Evolutionary conservation across 2,888 invertebrate species (phyloP), one percentile per base, ranked within the genome.

Genomic region (Limulus polyphemus): DNA sequence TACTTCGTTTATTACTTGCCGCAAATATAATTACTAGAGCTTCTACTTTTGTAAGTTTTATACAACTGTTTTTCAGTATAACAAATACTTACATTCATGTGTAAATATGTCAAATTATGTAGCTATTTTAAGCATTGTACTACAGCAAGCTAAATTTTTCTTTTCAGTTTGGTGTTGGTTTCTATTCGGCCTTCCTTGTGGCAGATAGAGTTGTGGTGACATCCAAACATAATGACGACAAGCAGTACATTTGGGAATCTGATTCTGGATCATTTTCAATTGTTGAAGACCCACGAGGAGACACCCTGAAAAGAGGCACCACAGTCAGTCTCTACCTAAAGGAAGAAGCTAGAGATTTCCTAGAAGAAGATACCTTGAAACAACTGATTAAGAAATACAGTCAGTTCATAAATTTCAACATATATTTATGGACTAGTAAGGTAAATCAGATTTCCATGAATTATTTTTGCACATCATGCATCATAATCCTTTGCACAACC

Each of bases 331-430:
- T 99, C 71, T 85, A 92, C 75, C 79, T 99, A 77, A 99, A 99
- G 79, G 92, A 98, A 71, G 99, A 99, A 80, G 95, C 98, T 46
- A 83, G 86, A 69, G 98, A 98, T 79, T 99, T 90, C 81, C 79
- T 98, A 73, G 95, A 99, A 78, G 83, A 88, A 68, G 88, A 90
- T 74, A 93, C 93, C 1, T 83, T 99, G 70, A 87, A 87, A 72
- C 85, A 86, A 71, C 82, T 99, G 64, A 88, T 99, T 67, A 89
- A 88, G 79, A 99, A 98, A 78, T 99, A 99, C 80, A 95, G 95
- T 9, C 98, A 99, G 80, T 99, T 99, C 79, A 99, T 99, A 77
- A 99, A 97, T 79, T 99, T 99, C 83, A 91, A 93, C 65, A 99
- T 99, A 76, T 88, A 88, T 78, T 79, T 99, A 76, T 99, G 97